Evolutionary conservation across 2,797 vertebrate species (phyloP).

Genomic region (Rhinoraja longicauda): DNA sequence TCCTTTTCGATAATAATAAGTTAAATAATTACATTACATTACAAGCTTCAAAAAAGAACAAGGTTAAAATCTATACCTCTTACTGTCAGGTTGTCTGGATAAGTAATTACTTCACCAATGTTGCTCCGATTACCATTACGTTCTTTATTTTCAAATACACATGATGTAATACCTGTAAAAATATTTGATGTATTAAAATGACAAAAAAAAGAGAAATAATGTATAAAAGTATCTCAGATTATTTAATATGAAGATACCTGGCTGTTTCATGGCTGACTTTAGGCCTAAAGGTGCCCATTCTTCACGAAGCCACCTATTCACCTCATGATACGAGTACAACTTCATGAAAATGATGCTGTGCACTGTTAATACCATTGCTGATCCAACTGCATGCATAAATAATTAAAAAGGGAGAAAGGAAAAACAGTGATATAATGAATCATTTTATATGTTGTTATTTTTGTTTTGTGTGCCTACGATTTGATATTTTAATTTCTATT

Average conservation of each 20-base stretch:
- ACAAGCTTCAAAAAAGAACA: background rate
- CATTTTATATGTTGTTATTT: background rate
- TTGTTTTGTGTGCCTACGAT: background rate
- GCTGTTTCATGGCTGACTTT: conserved; percentile 3
- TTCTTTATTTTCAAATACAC: background rate
- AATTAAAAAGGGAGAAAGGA: background rate
- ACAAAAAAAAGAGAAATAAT: background rate
- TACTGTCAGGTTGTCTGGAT: conserved; percentile 45
- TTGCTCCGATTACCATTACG: conserved; percentile 39
- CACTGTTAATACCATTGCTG: conserved; percentile 47
- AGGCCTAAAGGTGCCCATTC: conserved; percentile 26
- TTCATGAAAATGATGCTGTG: conserved; percentile 47
- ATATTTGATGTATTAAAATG: background rate
- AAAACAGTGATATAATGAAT: background rate
- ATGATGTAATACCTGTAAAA: conserved; percentile 25
- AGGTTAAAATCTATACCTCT: conserved; percentile 40
- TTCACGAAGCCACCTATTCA: conserved; percentile 44
- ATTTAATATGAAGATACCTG: background rate
- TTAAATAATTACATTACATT: background rate
- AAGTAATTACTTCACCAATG: conserved; percentile 38
- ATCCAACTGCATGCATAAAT: conserved; percentile 47
- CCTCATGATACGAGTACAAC: conserved; percentile 48
- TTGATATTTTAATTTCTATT: background rate
- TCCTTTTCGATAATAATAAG: background rate
- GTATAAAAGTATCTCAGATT: background rate